Conservation (phyloP, 2,888 invertebrate genomes). For the Xestia rhomboidea region DNA sequence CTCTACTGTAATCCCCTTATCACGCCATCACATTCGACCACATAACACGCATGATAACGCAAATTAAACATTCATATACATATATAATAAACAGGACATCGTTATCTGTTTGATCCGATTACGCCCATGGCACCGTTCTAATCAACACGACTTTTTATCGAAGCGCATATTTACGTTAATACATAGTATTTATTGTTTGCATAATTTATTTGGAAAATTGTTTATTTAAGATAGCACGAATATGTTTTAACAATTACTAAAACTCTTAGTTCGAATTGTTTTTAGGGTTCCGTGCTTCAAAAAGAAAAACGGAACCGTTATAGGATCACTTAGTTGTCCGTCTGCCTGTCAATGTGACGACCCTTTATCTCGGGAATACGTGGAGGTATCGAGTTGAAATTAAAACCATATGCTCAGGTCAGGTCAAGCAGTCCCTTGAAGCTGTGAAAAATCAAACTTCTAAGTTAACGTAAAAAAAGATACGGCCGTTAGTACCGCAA, state of each 20-base stretch:
- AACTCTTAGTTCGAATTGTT: background rate
- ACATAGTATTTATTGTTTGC: conserved; percentile 17
- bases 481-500: too few relatives aligned
- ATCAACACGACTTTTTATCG: conserved; percentile 23
- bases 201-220: background rate
- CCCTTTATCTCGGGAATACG: too few relatives aligned
- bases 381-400: too few relatives aligned
- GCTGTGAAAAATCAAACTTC: too few relatives aligned
- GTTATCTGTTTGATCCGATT: conserved; percentile 32
- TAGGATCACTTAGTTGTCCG: too few relatives aligned
- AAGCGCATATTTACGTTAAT: conserved; percentile 24
- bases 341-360: too few relatives aligned
- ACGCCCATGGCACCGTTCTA: background rate
- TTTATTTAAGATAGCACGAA: background rate
- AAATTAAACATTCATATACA: conserved; percentile 12
- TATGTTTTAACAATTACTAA: background rate
- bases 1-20: conserved; percentile 27
- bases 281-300: background rate
- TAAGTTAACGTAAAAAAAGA: too few relatives aligned
- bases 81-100: conserved; percentile 1
- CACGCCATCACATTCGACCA: conserved; percentile 1
- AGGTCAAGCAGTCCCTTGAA: too few relatives aligned
- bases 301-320: background rate
- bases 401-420: too few relatives aligned
- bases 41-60: background rate